Percentiles rank a stretch among this genome's conserved stretches.
Conservation (phyloP, 2,888 invertebrate species). For the Cenopis cana region DNA sequence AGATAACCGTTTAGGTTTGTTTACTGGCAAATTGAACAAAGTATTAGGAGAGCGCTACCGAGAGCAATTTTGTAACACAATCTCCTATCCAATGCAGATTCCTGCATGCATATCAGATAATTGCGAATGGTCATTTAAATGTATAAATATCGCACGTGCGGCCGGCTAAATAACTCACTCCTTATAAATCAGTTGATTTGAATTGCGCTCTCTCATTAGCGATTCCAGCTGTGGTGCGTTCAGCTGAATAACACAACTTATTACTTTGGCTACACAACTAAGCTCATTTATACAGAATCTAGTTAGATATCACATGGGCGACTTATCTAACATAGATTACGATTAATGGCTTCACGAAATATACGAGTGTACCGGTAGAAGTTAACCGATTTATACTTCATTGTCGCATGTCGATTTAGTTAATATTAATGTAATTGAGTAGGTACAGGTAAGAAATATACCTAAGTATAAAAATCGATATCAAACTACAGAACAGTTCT, state of each 20-base stretch:
- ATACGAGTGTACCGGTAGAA: conserved; percentile 23
- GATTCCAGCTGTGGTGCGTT: conserved; percentile 74
- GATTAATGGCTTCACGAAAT: conserved; percentile 57
- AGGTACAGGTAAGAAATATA: background rate
- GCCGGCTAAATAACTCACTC: conserved; percentile 76
- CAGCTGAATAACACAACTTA: conserved; percentile 78
- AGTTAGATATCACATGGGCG: conserved; percentile 62
- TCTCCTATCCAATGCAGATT: conserved; percentile 53
- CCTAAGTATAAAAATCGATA: background rate
- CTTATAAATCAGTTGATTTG: conserved; percentile 83
- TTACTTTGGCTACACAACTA: conserved; percentile 78
- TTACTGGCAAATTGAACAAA: background rate
- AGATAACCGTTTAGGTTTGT: background rate
- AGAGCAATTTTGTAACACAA: conserved; percentile 17
- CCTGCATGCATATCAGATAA: conserved; percentile 66
- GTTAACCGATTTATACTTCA: conserved; percentile 5
- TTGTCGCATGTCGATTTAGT: conserved; percentile 3
- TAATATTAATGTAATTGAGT: background rate
- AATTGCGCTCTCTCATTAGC: conserved; percentile 81
- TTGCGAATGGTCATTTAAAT: conserved; percentile 66
- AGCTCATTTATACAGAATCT: conserved; percentile 66
- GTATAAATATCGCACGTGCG: conserved; percentile 73
- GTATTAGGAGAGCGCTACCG: background rate
- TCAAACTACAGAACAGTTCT: conserved; percentile 7
- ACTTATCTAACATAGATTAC: conserved; percentile 65